Percentiles rank a stretch among this genome's conserved stretches.
Evolutionary conservation across 2,888 invertebrate genomes (phyloP).

Genomic region (Drosophila phalerata): DNA sequence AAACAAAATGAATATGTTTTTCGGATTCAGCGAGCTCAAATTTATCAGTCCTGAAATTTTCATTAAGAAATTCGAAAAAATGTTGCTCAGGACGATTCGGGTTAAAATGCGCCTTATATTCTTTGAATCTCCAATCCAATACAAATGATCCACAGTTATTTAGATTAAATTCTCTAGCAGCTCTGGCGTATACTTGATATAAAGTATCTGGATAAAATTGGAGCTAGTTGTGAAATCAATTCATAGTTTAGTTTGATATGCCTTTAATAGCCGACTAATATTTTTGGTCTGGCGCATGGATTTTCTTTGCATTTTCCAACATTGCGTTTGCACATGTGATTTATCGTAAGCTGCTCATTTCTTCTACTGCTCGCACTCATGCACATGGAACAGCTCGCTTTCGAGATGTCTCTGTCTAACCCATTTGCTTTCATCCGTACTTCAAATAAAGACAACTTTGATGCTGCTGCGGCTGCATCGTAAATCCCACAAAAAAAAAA

Average conservation of each 20-base stretch:
- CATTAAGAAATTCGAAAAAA: too few species aligned
- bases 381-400: background rate
- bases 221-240: background rate
- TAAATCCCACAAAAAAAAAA: conserved; percentile 62
- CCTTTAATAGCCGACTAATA: conserved; percentile 26
- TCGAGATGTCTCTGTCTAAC: conserved; percentile 29
- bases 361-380: background rate
- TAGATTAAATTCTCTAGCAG: too few species aligned
- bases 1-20: too few species aligned
- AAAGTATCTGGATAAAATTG: background rate
- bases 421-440: conserved; percentile 47
- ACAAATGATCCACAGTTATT: background rate
- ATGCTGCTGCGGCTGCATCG: conserved; percentile 60
- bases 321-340: conserved; percentile 61
- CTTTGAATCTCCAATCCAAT: too few species aligned
- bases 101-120: too few species aligned
- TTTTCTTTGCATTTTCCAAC: conserved; percentile 23
- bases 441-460: conserved; percentile 69
- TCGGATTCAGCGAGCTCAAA: too few species aligned
- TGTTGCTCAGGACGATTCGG: too few species aligned
- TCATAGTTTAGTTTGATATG: conserved; percentile 4
- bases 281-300: conserved; percentile 20
- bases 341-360: conserved; percentile 45
- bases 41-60: too few species aligned
- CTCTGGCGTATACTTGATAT: too few species aligned